Base-by-base conservation (phyloP, 1,140 invertebrate species). In the Belonocnema kinseyi region DNA sequence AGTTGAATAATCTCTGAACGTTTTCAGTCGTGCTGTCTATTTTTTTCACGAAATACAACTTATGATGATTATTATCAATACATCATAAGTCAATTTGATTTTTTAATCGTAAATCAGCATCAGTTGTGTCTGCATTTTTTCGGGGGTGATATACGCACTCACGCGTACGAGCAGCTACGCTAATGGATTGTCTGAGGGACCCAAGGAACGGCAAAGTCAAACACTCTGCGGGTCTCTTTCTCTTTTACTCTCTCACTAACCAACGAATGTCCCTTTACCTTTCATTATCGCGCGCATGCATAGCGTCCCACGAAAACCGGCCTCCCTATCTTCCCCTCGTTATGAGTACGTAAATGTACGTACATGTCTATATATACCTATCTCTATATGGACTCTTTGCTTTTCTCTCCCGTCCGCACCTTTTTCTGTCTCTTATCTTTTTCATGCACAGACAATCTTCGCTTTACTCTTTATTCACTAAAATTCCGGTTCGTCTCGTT, bases 311-410 rank as follows among this genome's bases (percentile, higher is more conserved):
- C 61, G 61, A 66, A 66, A 66, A 66, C 61, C 61, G 10, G 33
- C 61, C 61, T 66, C 21, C 26, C 33, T 66, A 66, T 66, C 61
- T 66, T 66, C 61, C 61, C 33, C 26, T 66, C 61, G 26, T 66
- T 66, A 66, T 40, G 26, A 21, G 61, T 66, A 66, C 61, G 61
- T n/a, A 66, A 46, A 66, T 40, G 61, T 40, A 66, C 58, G 40
- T 54, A 17, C 17, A 10, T 19, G 17, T 17, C n/a, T 66, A 66
- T 54, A 17, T 54, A 10, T 19, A 54, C 53, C n/a, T 40, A 33
- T 66, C 58, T 72, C 73, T 50, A 82, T 17, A 17, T 10, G 50
- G 61, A 46, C 61, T 75, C 74, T 58, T 61, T 54, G 50, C 50
- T 75, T 75, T 75, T 52, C 21, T 17, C 17, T 52, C 26, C 72